Conservation (phyloP, 2,797 vertebrate genomes). For the Macropodus opercularis region DNA sequence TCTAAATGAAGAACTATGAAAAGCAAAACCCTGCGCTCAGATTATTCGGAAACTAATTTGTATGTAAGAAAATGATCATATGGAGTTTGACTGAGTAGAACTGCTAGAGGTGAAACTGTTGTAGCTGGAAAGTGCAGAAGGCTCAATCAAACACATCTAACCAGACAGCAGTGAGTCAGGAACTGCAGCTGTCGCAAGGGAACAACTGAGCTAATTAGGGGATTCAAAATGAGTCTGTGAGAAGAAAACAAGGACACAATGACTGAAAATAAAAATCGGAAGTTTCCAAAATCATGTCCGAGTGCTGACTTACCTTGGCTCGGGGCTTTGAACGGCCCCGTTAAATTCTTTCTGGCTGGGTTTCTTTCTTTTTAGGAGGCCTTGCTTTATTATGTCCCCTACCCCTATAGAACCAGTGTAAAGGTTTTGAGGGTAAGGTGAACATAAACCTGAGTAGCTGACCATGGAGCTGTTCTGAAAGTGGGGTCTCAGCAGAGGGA, state of each 20-base stretch:
- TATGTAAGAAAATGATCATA: not conserved
- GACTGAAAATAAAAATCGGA: constrained; percentile 23
- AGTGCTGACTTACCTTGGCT: constrained; percentile 71
- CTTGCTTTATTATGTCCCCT: constrained; percentile 56
- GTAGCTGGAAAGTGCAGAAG: constrained; percentile 73
- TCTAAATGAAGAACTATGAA: not conserved
- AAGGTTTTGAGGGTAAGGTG: constrained; percentile 55
- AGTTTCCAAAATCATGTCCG: constrained; percentile 42
- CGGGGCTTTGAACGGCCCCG: constrained; percentile 41
- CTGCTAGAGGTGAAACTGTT: constrained; percentile 57
- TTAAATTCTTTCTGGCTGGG: constrained; percentile 34
- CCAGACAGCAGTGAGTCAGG: constrained; percentile 70
- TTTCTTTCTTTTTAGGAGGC: constrained; percentile 60
- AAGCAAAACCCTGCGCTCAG: not conserved
- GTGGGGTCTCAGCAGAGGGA: constrained; percentile 66
- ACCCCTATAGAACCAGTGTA: constrained; percentile 44
- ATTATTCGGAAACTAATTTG: not conserved
- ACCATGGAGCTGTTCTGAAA: constrained; percentile 64
- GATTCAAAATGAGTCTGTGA: constrained; percentile 50
- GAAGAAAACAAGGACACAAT: constrained; percentile 56
- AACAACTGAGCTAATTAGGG: constrained; percentile 68
- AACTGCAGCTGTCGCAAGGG: constrained; percentile 45
- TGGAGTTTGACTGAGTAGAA: constrained; percentile 14
- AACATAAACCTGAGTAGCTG: constrained; percentile 57
- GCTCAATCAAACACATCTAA: constrained; percentile 46